Percentiles rank a stretch among this genome's conserved stretches.
phyloP scores from a whole-genome alignment of 30 jellyfish, hydroid and myxozoan genomes.

The Cassiopea andromeda region DNA sequence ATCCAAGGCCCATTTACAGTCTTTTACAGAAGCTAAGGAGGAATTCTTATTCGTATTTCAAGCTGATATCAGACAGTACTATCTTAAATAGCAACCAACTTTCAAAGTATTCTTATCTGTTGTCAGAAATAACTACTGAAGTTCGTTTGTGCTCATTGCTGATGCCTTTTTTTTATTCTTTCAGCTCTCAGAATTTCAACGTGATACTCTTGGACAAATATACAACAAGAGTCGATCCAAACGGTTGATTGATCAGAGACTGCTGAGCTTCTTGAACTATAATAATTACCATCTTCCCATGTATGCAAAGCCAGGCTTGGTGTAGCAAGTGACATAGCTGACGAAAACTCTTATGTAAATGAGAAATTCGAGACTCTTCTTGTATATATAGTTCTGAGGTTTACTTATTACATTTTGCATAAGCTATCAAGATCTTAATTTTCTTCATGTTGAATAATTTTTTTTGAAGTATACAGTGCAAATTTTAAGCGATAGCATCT shows the following conservation, averaged over 20 bases:
- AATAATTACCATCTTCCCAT: slow-evolving; percentile 92
- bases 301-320: slow-evolving; percentile 92
- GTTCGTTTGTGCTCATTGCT: not conserved
- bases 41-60: not conserved
- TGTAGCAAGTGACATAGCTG: not conserved
- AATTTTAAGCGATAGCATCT: too few species aligned
- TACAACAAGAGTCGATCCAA: slow-evolving; percentile 76
- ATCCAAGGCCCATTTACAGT: not conserved
- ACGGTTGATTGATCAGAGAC: slow-evolving; percentile 67
- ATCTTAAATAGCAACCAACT: not conserved
- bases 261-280: slow-evolving; percentile 77
- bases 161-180: not conserved
- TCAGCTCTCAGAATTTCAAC: slow-evolving; percentile 75
- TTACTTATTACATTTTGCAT: too few species aligned
- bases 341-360: too few species aligned
- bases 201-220: slow-evolving; percentile 48
- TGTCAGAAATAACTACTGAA: not conserved
- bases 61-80: too few species aligned
- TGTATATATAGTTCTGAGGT: not conserved
- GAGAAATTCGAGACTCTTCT: not conserved
- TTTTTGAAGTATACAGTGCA: too few species aligned
- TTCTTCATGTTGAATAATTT: too few species aligned
- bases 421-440: too few species aligned
- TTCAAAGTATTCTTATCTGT: not conserved
- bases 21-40: not conserved